Base-by-base conservation (phyloP, 1,140 invertebrate species). In the Scylla paramamosain region DNA sequence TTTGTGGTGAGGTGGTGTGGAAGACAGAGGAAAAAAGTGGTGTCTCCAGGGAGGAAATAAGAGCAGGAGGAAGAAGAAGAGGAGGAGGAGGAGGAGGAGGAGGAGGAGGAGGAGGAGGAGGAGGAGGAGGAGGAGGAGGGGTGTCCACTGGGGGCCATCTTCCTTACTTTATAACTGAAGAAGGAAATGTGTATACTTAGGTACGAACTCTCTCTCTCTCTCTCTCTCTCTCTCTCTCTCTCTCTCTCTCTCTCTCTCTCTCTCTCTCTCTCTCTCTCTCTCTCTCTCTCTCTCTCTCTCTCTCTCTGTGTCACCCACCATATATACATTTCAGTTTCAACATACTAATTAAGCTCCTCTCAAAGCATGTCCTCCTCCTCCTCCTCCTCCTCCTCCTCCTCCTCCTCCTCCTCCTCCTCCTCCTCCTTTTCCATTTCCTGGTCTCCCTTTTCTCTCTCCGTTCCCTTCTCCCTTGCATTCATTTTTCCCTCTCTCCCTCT, bases 91-190 rank as follows among this genome's bases (percentile, higher is more conserved):
- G 67, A 77, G 8, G 67, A 77, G 10, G 20, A 59, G 10, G 52
- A 59, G 20, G 20, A 59, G 52, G 52, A 59, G 52, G 20, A 16
- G 52, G 52, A 59, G 10, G 52, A 59, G 20, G 20, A 59, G 52
- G 52, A 59, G 52, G 52, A 77, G 67, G n/a, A n/a, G 67, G 67
- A n/a, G 67, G 67, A 77, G 67, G 67, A 77, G 67, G 67, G n/a
- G 67, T 1, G 67, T 77, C 67, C 67, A n/a, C 12, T 7, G 67
- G 25, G 67, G 1, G 67, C 67, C 20, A 77, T 77, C 25, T 77
- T n/a, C 20, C 16, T n/a, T 77, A 77, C 67, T 77, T 77, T 77
- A 77, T 20, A 77, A n/a, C 67, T 59, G 52, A 59, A 59, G 52
- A 59, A 12, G 52, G 10, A 59, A 4, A 8, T 59, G 52, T 59